Conservation (phyloP, 2,888 invertebrate genomes). For the Busseola fusca region DNA sequence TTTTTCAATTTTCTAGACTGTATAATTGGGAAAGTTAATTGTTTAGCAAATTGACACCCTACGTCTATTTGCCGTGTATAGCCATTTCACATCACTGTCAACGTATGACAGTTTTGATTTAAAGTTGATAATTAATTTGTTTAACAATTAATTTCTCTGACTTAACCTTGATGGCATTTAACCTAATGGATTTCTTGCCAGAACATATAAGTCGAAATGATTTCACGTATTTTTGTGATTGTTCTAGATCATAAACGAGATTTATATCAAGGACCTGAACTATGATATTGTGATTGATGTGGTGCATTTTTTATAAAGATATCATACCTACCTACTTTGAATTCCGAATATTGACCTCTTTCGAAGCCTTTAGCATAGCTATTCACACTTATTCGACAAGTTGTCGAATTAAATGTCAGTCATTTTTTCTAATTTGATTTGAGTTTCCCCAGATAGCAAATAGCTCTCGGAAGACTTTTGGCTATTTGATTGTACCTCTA, state of each 20-base stretch:
- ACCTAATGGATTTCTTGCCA: background rate
- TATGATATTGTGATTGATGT: background rate
- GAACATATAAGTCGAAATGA: background rate
- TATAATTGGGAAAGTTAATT: background rate
- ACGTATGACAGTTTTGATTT: background rate
- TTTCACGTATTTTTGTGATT: background rate
- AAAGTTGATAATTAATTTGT: background rate
- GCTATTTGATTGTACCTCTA: too few relatives aligned
- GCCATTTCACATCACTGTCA: background rate
- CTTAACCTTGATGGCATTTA: background rate
- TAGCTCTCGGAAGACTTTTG: background rate
- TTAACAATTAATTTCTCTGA: background rate
- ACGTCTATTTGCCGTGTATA: background rate
- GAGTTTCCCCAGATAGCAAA: background rate
- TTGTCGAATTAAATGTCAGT: too few relatives aligned
- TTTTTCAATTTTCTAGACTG: too few relatives aligned
- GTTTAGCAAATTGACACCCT: background rate
- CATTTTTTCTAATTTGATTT: background rate
- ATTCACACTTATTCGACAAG: too few relatives aligned
- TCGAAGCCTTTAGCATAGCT: background rate
- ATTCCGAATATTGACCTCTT: too few relatives aligned
- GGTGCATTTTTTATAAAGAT: background rate
- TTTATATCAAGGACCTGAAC: background rate
- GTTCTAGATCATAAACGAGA: background rate
- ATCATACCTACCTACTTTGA: background rate